Evolutionary conservation across 53 echinoderm and acorn worm species (phyloP).

Genomic region (Patiria pectinifera): DNA sequence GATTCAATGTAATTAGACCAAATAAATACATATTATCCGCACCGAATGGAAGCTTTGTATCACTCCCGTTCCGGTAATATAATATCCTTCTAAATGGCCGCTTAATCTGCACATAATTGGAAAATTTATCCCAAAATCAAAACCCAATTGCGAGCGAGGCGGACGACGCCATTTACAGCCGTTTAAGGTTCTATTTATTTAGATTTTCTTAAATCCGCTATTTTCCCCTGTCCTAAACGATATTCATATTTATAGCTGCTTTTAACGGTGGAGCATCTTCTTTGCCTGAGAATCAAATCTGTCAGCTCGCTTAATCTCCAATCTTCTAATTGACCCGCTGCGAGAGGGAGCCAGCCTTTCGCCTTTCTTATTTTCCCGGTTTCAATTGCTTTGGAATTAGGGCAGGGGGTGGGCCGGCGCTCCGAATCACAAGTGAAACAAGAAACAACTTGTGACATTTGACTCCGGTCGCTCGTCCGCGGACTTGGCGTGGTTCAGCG

Average conservation of each 20-base stretch:
- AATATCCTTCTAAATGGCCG: conserved; percentile 2
- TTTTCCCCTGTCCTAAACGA: not conserved
- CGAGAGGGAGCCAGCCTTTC: not conserved
- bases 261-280: not conserved
- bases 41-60: not conserved
- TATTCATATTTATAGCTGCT: not conserved
- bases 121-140: not conserved
- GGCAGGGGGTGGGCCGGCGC: not conserved
- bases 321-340: not conserved
- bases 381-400: not conserved
- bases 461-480: conserved; percentile 11
- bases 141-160: not conserved
- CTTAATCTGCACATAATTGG: conserved; percentile 9
- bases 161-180: not conserved
- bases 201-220: not conserved
- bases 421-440: conserved; percentile 5
- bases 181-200: not conserved
- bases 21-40: conserved; percentile 1
- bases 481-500: not conserved
- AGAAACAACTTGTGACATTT: conserved; percentile 31
- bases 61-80: not conserved
- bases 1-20: no score
- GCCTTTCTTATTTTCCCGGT: not conserved
- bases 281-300: not conserved
- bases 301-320: not conserved